Conservation (phyloP, 2,888 invertebrate species). For the Eupithecia centaureata region DNA sequence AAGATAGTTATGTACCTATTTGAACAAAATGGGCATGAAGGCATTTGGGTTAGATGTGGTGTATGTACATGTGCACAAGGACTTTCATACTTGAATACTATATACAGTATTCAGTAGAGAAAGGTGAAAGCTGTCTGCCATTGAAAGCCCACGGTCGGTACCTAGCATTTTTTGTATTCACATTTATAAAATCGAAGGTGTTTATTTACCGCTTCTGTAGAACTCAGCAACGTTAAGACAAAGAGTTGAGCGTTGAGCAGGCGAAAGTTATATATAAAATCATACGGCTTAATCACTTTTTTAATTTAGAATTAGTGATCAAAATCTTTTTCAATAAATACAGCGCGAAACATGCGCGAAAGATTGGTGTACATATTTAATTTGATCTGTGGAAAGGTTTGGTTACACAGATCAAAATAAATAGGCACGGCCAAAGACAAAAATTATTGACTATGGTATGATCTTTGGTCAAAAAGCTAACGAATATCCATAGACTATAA, state of each 20-base stretch:
- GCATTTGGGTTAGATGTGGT: not conserved
- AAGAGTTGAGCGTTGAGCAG: not conserved
- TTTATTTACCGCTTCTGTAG: not conserved
- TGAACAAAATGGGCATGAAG: not conserved
- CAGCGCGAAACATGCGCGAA: no score
- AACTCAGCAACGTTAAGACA: not conserved
- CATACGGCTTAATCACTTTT: not conserved
- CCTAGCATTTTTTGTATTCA: not conserved
- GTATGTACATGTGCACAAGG: not conserved
- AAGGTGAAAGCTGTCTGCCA: conserved; percentile 3
- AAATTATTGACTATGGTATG: no score
- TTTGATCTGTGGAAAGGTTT: no score
- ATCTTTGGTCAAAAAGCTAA: no score
- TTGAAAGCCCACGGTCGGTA: not conserved
- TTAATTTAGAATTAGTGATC: not conserved
- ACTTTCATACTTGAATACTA: not conserved
- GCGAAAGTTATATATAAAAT: not conserved
- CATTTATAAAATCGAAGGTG: not conserved
- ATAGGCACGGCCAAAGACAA: no score
- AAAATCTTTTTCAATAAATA: not conserved
- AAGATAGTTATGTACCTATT: no score
- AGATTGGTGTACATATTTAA: no score
- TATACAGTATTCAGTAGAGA: not conserved
- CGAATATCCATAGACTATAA: no score
- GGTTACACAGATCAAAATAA: no score